phyloP scores from a whole-genome alignment of 2,797 vertebrate species.

The Sarcoramphus papa region DNA sequence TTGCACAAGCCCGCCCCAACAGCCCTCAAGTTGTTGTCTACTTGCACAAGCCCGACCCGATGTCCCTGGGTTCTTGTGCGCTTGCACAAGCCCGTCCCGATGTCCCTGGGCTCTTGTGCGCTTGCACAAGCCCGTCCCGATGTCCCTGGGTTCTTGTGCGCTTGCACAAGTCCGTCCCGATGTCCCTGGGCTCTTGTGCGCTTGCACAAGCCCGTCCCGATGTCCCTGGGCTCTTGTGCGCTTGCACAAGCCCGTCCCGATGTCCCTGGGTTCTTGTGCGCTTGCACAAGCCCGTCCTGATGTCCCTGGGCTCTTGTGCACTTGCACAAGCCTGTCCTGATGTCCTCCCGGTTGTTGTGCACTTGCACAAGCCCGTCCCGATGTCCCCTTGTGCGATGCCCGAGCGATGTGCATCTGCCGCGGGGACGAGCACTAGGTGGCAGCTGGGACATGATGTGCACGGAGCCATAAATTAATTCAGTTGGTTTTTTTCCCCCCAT shows the following conservation, averaged over 20 bases:
- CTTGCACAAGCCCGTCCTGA: too few species aligned
- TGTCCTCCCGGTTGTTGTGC: fast-evolving
- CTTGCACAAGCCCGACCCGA: too few species aligned
- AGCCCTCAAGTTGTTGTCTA: too few species aligned
- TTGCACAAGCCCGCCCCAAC: too few species aligned
- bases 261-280: too few species aligned
- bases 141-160: too few species aligned
- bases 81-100: too few species aligned
- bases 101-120: too few species aligned
- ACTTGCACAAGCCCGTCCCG: fast-evolving
- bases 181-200: not conserved
- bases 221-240: too few species aligned
- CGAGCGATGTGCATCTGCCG: fast-evolving
- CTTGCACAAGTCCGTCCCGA: not conserved
- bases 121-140: not conserved
- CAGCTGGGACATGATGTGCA: not conserved
- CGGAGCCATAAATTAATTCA: fast-evolving
- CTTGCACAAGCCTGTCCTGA: not conserved
- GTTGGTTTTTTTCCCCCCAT: fast-evolving
- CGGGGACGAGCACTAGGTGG: not conserved
- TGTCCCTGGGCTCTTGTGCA: too few species aligned
- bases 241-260: not conserved
- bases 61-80: too few species aligned
- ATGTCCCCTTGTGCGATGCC: fast-evolving
- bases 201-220: not conserved